These are phyloP conservation scores for Diarsia rubi DNA, from an alignment of 2,888 invertebrate genomes.

Conservation along the genomic window DNA sequence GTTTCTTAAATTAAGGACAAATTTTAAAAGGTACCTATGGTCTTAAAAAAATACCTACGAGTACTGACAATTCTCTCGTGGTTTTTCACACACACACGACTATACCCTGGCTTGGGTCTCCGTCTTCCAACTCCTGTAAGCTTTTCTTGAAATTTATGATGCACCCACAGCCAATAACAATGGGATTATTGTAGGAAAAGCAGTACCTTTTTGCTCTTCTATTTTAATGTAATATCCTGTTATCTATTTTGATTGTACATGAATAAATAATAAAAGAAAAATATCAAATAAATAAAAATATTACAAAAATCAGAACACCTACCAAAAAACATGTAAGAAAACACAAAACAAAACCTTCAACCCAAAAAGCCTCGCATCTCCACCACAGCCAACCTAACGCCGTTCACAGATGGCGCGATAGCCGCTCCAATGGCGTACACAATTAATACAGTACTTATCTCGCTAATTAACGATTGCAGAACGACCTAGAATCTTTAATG, in stretches of 20 bases:
- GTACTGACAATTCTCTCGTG: neutral
- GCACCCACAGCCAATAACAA: neutral
- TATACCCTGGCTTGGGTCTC: neutral
- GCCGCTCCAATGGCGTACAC: slow-evolving; percentile 85
- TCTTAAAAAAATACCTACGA: no score
- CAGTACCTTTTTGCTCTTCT: no score
- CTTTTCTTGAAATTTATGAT: neutral
- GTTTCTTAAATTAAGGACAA: neutral
- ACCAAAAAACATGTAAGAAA: neutral
- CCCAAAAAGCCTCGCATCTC: slow-evolving; percentile 27
- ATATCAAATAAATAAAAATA: no score
- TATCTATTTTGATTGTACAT: no score
- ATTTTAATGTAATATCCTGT: no score
- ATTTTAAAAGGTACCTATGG: neutral
- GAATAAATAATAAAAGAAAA: no score
- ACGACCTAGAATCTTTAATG: slow-evolving; percentile 90
- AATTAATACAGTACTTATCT: slow-evolving; percentile 90
- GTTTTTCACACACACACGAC: no score
- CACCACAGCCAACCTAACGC: slow-evolving; percentile 52
- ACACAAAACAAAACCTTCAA: slow-evolving; percentile 18
- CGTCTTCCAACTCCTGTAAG: neutral
- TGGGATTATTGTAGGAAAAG: no score
- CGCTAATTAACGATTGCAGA: slow-evolving; percentile 89
- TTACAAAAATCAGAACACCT: neutral
- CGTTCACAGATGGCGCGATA: slow-evolving; percentile 82